Evolutionary conservation across 2,113 vertebrate species (phyloP), one percentile per base, ranked within the genome.

Genomic region (Rostratula benghalensis): DNA sequence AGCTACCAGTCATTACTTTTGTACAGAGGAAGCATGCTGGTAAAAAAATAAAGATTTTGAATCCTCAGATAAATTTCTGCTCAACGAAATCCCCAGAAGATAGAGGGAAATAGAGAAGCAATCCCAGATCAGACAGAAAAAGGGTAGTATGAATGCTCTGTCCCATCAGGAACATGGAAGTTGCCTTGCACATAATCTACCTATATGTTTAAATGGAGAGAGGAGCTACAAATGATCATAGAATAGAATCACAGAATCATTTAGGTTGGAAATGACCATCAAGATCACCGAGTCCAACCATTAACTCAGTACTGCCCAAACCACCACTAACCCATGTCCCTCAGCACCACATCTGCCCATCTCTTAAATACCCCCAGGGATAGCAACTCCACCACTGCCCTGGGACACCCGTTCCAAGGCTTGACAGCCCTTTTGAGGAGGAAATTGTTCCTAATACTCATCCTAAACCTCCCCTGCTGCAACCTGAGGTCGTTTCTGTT

Each of bases 101-200:
- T 14, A 60, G 23, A 24, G 27, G 43, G 31, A 70, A 78, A 57
- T 2, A 7, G 0, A 31, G 27, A 56, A 63, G 65, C n/a, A 18
- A 77, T 46, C 83, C 20, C 71, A 59, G 27, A 77, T 50, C 50
- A 77, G 28, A 71, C 0, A 50, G 30, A 63, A 61, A 70, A 59
- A 6, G 4, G 30, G 28, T 25, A 88, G 18, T 1, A 2, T 18
- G 39, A 65, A 39, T 70, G 50, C 37, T 57, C 53, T n/a, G 24
- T 15, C 37, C 23, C 2, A 6, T n/a, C 37, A 51, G n/a, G 64
- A 70, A 77, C 1, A 0, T 0, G 28, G 31, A 50, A 63, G 31
- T 22, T 64, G 35, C 30, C 27, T 46, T 53, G 45, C 0, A 2
- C 14, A 48, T 54, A 46, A 7, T 22, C 33, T 41, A 41, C 12